These are phyloP conservation scores for Eristalis arbustorum DNA, from an alignment of 2,888 invertebrate species.

Conservation along the genomic window DNA sequence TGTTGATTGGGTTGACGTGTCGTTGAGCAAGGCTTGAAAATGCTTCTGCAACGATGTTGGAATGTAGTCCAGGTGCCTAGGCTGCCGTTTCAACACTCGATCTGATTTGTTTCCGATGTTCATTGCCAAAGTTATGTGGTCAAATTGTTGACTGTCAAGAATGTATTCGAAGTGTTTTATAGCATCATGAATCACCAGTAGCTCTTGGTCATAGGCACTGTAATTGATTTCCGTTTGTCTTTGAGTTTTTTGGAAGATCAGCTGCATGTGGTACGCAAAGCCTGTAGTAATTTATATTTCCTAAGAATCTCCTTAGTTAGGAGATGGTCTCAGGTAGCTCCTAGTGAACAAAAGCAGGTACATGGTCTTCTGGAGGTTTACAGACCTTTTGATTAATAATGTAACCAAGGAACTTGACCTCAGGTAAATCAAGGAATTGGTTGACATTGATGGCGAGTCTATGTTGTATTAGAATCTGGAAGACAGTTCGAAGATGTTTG, in stretches of 20 bases:
- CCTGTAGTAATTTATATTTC: constrained; percentile 13
- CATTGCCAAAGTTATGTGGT: background rate
- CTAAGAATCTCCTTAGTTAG: background rate
- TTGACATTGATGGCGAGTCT: too few species aligned
- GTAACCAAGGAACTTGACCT: too few species aligned
- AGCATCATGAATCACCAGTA: background rate
- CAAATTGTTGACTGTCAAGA: background rate
- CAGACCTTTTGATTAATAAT: too few species aligned
- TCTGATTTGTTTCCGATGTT: background rate
- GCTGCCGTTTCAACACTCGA: background rate
- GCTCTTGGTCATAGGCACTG: too few species aligned
- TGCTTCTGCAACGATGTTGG: background rate
- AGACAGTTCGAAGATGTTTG: too few species aligned
- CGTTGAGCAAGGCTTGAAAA: background rate
- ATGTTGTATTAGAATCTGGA: too few species aligned
- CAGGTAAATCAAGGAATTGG: too few species aligned
- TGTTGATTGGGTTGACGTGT: background rate
- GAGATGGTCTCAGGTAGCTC: background rate
- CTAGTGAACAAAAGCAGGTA: background rate
- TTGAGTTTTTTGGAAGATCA: background rate
- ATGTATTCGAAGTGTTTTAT: background rate
- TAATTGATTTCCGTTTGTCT: background rate
- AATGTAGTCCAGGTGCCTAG: background rate
- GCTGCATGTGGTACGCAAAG: constrained; percentile 2
- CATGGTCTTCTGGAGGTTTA: too few species aligned